Base-by-base conservation (phyloP, 2,888 invertebrate genomes). In the Harmothoe impar region DNA sequence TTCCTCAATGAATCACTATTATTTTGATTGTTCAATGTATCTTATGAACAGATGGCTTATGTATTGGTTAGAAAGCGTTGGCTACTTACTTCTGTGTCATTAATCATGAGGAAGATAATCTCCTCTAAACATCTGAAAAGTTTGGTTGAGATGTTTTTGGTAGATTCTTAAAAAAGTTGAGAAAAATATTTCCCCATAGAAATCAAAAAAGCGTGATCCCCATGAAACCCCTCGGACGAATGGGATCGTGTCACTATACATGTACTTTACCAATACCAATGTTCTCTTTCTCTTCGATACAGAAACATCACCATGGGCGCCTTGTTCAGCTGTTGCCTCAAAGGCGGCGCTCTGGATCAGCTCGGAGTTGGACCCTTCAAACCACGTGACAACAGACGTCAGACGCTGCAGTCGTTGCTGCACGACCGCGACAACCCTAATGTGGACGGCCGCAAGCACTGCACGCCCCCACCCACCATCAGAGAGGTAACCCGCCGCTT, bases 261-360 rank as follows among this genome's bases (percentile, higher is more conserved):
- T 17, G 54, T 10, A 43, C 5, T 43, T 43, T 43, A 43, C 43
- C 10, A 3, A 43, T 43, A 43, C 3, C 15, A 62, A 52, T 17
- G 54, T 52, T 62, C n/a, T 62, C 62, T 15, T n/a, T 62, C 15
- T 62, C 62, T 62, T 12, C 20, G 7, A 3, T 20, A n/a, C 89
- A 89, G 89, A 10, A 10, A 31, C 56, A n/a, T 25, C 35, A 35
- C 54, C 25, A 90, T 90, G 90, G 90, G 90, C 43, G 90, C 84
- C 31, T 54, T 90, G 43, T 90, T 90, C 90, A 90, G 90, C 62
- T 90, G 90, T 52, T 90, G 90, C 78, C 77, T 90, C 25, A 90
- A 90, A 56, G 90, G 90, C 0, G 89, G 68, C 68, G 43, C 86
- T 29, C 86, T 86, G 5, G 86, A 86, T 52, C 86, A 86, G 29